A percentile compares a stretch with the other conserved stretches of the same genome.
phyloP scores from a whole-genome alignment of 2,888 invertebrate species.

The Byasa hedistus region DNA sequence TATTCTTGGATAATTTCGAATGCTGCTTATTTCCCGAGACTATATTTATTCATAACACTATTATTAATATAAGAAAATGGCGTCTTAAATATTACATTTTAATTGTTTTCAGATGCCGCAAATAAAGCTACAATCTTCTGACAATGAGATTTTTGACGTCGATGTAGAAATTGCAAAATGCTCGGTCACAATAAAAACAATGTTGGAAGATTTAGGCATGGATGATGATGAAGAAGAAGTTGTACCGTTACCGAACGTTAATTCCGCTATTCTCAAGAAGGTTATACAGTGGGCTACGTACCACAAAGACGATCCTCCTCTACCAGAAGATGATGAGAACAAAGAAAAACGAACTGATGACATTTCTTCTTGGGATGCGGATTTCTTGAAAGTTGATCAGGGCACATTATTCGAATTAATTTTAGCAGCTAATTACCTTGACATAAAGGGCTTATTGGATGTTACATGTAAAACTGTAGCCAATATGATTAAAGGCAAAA shows the following conservation, averaged over 20 bases:
- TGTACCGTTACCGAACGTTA: constrained; percentile 98
- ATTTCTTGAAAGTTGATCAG: constrained; percentile 98
- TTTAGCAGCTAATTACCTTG: constrained; percentile 97
- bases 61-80: constrained; percentile 31
- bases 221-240: constrained; percentile 96
- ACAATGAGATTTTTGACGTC: constrained; percentile 97
- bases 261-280: constrained; percentile 96
- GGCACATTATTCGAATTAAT: constrained; percentile 97
- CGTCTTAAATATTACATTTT: constrained; percentile 21
- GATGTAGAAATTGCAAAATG: constrained; percentile 98
- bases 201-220: constrained; percentile 96
- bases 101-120: constrained; percentile 88
- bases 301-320: constrained; percentile 96
- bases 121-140: constrained; percentile 96
- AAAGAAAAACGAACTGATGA: constrained; percentile 99
- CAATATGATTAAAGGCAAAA: constrained; percentile 99
- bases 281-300: constrained; percentile 96
- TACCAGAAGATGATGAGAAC: constrained; percentile 98
- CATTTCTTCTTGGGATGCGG: constrained; percentile 99
- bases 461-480: constrained; percentile 99
- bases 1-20: not conserved
- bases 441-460: constrained; percentile 96
- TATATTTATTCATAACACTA: not conserved
- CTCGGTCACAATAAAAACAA: constrained; percentile 98
- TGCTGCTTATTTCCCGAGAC: too few relatives aligned